Base-by-base conservation (phyloP, 2,797 vertebrate species). In the Craterocephalus amniculus region DNA sequence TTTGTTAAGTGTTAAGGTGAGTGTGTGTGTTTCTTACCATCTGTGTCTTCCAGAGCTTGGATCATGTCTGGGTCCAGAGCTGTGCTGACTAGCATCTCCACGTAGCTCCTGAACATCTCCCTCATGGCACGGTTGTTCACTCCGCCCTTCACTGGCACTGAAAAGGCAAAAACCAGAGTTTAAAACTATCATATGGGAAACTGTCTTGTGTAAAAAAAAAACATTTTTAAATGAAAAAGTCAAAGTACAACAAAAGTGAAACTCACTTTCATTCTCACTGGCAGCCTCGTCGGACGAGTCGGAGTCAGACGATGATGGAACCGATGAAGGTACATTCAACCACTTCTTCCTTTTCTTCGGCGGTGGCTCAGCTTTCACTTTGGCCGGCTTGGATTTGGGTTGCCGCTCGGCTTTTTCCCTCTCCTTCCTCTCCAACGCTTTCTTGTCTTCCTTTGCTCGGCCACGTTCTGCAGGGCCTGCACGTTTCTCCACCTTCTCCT, bases 11-110 rank as follows among this genome's bases (percentile, higher is more conserved):
- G 40, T 24, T 36, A 22, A 74, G 40, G 40, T 58, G 48, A 57
- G 64, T 34, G 76, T 13, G 6, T 31, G 29, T 31, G 32, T 58
- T 48, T 77, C 92, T 90, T 77, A 97, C 96, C 96, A 0, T 97
- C 96, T 0, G 96, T 98, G 90, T 97, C 96, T 85, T 97, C 96
- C 85, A 98, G 92, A 61, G 96, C 96, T 88, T 98, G 96, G 86
- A 98, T 98, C 97, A 98, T 98, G 90, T 97, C 97, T 0, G 96
- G 96, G 88, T 98, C 97, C 32, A 98, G 93, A 0, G 96, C 97
- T 0, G 97, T 97, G 93, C 97, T 98, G 84, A 98, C 96, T 79
- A 98, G 82, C 96, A 98, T 97, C 90, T 98, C 97, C 84, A 98
- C 96, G 0, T 98, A 98, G 89, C 97, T 98, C 80, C 96, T 94